phyloP scores from a whole-genome alignment of 2,113 vertebrate species.

The Stigmatopora nigra region DNA sequence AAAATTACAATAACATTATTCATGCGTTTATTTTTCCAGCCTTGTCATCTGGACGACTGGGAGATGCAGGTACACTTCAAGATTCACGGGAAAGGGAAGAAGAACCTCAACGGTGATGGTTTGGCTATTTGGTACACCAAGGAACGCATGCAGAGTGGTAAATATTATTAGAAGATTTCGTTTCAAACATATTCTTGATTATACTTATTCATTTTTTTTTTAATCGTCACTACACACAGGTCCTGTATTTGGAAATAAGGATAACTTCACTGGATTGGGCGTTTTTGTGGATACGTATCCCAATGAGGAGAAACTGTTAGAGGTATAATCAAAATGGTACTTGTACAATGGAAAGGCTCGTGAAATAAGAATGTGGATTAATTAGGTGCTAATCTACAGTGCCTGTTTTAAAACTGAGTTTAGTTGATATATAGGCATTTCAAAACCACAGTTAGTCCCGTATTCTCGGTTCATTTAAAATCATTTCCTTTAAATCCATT shows the following conservation, averaged over 20 bases:
- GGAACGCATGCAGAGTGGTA: slow-evolving; percentile 89
- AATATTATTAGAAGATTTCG: not conserved
- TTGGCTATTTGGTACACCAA: slow-evolving; percentile 95
- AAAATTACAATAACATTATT: too few species aligned
- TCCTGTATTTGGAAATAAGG: slow-evolving; percentile 91
- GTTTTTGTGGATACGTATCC: slow-evolving; percentile 96
- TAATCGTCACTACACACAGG: slow-evolving; percentile 64
- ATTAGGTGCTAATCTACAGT: too few species aligned
- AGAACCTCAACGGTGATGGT: slow-evolving; percentile 91
- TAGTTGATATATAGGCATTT: too few species aligned
- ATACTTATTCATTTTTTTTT: not conserved
- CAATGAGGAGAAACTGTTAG: slow-evolving; percentile 94
- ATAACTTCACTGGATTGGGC: slow-evolving; percentile 91
- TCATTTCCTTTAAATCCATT: not conserved
- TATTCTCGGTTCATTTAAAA: too few species aligned
- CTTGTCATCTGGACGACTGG: slow-evolving; percentile 90
- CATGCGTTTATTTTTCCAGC: slow-evolving; percentile 61
- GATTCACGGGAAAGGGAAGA: slow-evolving; percentile 93
- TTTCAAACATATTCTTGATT: not conserved
- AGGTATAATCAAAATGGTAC: slow-evolving; percentile 64
- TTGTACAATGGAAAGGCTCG: too few species aligned
- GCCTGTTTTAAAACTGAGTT: too few species aligned
- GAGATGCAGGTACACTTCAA: slow-evolving; percentile 97
- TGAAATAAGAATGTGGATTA: too few species aligned
- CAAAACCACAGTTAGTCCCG: too few species aligned